Evolutionary conservation across 2,888 invertebrate genomes (phyloP).

Genomic region (Eurytoma adleriae): DNA sequence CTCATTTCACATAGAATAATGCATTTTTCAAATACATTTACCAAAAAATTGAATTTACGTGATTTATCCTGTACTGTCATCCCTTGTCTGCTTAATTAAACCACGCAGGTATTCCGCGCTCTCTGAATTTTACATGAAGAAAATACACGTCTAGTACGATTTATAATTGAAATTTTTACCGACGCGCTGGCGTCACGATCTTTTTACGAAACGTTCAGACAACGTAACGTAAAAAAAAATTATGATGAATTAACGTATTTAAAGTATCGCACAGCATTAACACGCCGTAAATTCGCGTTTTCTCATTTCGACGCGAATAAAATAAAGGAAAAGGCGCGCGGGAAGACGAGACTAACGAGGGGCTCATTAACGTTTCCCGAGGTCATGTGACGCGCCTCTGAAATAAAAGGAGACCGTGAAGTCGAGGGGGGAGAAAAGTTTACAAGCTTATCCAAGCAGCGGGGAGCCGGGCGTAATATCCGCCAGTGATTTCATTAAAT

Average conservation of each 20-base stretch:
- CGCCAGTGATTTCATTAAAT: conserved; percentile 56
- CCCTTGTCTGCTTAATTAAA: too few relatives aligned
- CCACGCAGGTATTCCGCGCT: too few relatives aligned
- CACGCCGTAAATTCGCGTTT: conserved; percentile 36
- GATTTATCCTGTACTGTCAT: too few relatives aligned
- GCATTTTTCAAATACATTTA: neutral
- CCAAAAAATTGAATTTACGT: too few relatives aligned
- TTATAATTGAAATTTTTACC: too few relatives aligned
- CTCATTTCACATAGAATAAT: too few relatives aligned
- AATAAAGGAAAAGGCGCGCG: neutral
- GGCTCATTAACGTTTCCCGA: conserved; percentile 42
- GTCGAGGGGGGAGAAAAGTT: conserved; percentile 12
- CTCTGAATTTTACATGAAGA: too few relatives aligned
- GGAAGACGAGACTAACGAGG: conserved; percentile 36
- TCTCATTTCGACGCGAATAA: conserved; percentile 40
- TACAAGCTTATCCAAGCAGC: conserved; percentile 21
- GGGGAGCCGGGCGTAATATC: conserved; percentile 32
- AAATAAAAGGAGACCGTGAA: neutral
- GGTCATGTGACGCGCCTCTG: conserved; percentile 5
- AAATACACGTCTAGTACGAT: too few relatives aligned
- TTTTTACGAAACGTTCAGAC: too few relatives aligned
- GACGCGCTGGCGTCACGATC: too few relatives aligned
- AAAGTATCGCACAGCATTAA: neutral
- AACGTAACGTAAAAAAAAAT: too few relatives aligned
- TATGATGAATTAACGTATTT: too few relatives aligned